Conservation (phyloP, 2,888 invertebrate species). For the Papilio gigon region DNA sequence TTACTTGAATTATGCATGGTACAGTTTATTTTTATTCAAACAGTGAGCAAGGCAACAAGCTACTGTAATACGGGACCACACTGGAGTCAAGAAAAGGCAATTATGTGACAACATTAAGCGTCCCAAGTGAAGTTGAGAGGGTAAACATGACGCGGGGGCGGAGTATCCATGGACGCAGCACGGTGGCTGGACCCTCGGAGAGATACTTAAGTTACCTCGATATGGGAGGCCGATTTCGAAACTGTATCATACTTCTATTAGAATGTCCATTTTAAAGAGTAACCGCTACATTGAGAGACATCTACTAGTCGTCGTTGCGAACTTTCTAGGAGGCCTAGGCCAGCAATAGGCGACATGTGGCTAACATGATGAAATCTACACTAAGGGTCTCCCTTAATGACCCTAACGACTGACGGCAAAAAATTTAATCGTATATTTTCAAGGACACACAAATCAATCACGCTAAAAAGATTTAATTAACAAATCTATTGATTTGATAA, state of each 20-base stretch:
- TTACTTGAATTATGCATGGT: background rate
- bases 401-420: too few species aligned
- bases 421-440: too few species aligned
- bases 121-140: conserved; percentile 57
- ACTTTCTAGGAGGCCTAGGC: too few species aligned
- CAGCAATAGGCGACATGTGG: too few species aligned
- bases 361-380: too few species aligned
- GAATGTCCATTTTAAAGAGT: conserved; percentile 15
- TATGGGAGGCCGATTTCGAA: conserved; percentile 53
- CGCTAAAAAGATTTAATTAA: too few species aligned
- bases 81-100: conserved; percentile 56
- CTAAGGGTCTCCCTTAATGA: too few species aligned
- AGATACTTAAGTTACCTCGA: conserved; percentile 47
- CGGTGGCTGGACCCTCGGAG: conserved; percentile 56
- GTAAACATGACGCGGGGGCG: conserved; percentile 63
- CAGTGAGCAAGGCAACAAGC: conserved; percentile 32
- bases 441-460: too few species aligned
- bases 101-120: conserved; percentile 68
- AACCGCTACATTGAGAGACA: background rate
- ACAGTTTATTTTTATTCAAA: background rate
- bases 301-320: too few species aligned
- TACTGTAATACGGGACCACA: conserved; percentile 50
- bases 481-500: too few species aligned
- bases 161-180: conserved; percentile 55
- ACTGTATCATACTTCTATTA: conserved; percentile 37